A percentile compares a stretch with the other conserved stretches of the same genome.
Evolutionary conservation across 2,888 invertebrate genomes (phyloP).

Genomic region (Lycia hirtaria): DNA sequence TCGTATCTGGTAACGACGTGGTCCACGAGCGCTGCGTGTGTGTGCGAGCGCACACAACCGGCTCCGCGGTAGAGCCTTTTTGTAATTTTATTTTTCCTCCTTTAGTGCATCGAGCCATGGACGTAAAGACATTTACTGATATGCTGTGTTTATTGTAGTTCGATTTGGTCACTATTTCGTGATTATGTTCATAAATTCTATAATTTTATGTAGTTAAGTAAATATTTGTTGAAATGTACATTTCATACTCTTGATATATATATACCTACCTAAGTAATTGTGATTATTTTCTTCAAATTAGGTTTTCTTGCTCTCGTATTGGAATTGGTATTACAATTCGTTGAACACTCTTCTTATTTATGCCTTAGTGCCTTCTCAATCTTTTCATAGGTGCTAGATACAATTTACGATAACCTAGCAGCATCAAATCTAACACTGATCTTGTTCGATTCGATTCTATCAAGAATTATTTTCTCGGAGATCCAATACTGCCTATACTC

Average conservation of each 20-base stretch:
- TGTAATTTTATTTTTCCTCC: slow-evolving; percentile 81
- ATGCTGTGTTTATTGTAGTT: slow-evolving; percentile 30
- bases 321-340: neutral
- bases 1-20: slow-evolving; percentile 65
- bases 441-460: slow-evolving; percentile 1
- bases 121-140: slow-evolving; percentile 59
- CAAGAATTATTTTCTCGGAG: slow-evolving; percentile 19
- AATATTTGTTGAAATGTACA: neutral
- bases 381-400: too few relatives aligned
- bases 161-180: slow-evolving; percentile 7
- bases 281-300: too few relatives aligned
- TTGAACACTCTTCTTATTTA: too few relatives aligned
- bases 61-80: slow-evolving; percentile 76
- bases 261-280: too few relatives aligned
- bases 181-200: neutral
- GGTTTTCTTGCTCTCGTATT: neutral
- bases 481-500: slow-evolving; percentile 32
- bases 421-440: neutral
- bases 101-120: slow-evolving; percentile 59
- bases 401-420: neutral
- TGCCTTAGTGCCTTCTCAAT: too few relatives aligned
- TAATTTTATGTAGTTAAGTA: neutral
- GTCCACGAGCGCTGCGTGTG: slow-evolving; percentile 60
- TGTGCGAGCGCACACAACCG: slow-evolving; percentile 70
- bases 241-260: too few relatives aligned